phyloP scores from a whole-genome alignment of 2,113 vertebrate genomes.

The Atherinomorus stipes region DNA sequence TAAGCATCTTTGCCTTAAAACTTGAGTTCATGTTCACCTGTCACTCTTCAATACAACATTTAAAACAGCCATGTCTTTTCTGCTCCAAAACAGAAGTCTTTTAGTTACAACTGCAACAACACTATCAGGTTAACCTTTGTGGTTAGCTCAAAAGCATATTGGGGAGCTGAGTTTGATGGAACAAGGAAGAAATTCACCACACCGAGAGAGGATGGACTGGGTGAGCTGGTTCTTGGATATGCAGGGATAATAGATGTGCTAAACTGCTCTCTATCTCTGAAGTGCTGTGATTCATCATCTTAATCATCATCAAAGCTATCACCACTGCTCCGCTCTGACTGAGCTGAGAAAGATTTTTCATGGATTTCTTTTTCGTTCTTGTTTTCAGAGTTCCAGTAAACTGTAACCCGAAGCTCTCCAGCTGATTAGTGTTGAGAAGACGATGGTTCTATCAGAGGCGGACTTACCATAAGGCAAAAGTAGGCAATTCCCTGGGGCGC shows the following conservation, averaged over 20 bases:
- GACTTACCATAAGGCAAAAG: too few species aligned
- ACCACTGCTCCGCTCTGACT: slow-evolving; percentile 38
- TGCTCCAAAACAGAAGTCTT: too few species aligned
- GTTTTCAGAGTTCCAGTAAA: slow-evolving; percentile 1
- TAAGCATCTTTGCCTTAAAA: not conserved
- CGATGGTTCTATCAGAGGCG: not conserved
- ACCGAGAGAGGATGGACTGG: not conserved
- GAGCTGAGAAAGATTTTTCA: slow-evolving; percentile 40
- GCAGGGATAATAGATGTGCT: slow-evolving; percentile 39
- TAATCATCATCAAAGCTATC: slow-evolving; percentile 49
- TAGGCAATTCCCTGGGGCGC: too few species aligned
- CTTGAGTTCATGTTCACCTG: not conserved
- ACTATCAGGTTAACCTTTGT: too few species aligned
- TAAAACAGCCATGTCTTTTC: not conserved
- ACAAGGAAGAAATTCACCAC: not conserved
- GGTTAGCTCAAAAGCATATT: too few species aligned
- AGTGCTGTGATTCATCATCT: slow-evolving; percentile 52
- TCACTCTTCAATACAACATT: not conserved
- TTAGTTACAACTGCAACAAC: too few species aligned
- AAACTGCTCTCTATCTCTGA: slow-evolving; percentile 16
- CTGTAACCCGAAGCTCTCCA: slow-evolving; percentile 18
- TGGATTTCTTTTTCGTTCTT: slow-evolving; percentile 1
- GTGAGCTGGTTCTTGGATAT: not conserved
- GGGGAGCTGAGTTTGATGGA: not conserved
- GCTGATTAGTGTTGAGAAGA: slow-evolving; percentile 7